These are phyloP conservation scores for Taxidea taxus DNA, from an alignment of 2,113 vertebrate genomes.

Conservation along the genomic window DNA sequence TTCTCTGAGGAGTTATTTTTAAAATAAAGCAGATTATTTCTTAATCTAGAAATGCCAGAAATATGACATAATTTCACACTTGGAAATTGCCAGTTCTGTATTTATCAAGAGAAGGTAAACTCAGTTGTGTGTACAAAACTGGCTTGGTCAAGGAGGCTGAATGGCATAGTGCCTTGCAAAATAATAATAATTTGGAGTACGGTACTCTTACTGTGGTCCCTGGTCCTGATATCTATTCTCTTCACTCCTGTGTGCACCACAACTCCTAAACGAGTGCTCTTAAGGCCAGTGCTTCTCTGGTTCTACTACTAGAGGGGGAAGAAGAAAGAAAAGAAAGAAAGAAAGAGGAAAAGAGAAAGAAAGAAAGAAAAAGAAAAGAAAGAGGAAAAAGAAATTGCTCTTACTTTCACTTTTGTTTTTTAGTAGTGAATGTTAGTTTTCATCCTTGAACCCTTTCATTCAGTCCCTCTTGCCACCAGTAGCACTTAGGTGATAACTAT, in stretches of 20 bases:
- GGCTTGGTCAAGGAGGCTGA: neutral
- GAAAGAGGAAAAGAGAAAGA: neutral
- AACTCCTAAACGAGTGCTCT: neutral
- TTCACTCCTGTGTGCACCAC: neutral
- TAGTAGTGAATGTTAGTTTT: neutral
- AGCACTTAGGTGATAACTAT: neutral
- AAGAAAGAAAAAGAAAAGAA: neutral
- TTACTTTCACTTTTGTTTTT: conserved; percentile 4
- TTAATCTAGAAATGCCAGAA: neutral
- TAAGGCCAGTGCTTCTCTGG: neutral
- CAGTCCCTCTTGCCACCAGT: neutral
- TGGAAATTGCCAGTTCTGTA: neutral
- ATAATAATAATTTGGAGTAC: neutral
- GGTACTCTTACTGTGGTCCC: neutral
- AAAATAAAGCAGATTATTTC: neutral
- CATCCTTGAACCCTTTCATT: neutral
- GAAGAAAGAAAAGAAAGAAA: neutral
- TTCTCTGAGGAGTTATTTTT: neutral
- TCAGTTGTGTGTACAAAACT: neutral
- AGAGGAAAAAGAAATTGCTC: neutral
- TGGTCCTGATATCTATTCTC: neutral
- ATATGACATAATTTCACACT: neutral
- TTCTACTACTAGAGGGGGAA: neutral
- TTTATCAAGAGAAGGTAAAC: neutral
- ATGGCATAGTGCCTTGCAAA: neutral